Evolutionary conservation across 2,888 invertebrate genomes (phyloP).

Genomic region (Perithous albicinctus): DNA sequence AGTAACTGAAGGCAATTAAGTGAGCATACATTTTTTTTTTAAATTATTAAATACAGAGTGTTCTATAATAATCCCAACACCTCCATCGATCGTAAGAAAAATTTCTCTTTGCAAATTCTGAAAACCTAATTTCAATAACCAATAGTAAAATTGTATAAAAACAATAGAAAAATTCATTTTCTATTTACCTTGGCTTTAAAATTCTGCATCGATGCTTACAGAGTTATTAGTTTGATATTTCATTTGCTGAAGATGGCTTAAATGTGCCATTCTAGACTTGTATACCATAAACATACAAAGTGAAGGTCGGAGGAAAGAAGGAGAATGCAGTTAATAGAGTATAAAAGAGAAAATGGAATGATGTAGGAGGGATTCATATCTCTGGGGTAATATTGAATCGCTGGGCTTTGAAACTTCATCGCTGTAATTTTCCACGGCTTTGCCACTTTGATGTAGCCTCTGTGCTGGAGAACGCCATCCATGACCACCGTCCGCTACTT

Average conservation of each 20-base stretch:
- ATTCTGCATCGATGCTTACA: background rate
- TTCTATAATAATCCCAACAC: too few species aligned
- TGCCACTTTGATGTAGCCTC: slow-evolving; percentile 75
- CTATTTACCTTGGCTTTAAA: background rate
- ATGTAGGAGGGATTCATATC: slow-evolving; percentile 58
- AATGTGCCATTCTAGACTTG: background rate
- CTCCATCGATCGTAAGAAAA: too few species aligned
- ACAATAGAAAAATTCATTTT: background rate
- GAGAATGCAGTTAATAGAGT: slow-evolving; percentile 10
- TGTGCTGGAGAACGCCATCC: slow-evolving; percentile 49
- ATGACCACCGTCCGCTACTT: slow-evolving; percentile 6
- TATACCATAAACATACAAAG: background rate
- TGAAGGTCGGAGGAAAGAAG: background rate
- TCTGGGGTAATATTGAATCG: slow-evolving; percentile 74
- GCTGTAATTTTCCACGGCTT: slow-evolving; percentile 78
- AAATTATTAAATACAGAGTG: too few species aligned
- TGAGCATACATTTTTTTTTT: too few species aligned
- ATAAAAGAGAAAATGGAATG: slow-evolving; percentile 26
- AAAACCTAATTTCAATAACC: background rate
- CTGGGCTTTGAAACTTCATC: slow-evolving; percentile 76
- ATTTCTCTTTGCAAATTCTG: too few species aligned
- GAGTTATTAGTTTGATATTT: background rate
- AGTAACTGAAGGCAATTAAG: too few species aligned
- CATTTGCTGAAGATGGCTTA: background rate
- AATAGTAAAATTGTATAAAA: background rate